Conservation (phyloP, 2,797 vertebrate species). For the Amphiprion clarkii region DNA sequence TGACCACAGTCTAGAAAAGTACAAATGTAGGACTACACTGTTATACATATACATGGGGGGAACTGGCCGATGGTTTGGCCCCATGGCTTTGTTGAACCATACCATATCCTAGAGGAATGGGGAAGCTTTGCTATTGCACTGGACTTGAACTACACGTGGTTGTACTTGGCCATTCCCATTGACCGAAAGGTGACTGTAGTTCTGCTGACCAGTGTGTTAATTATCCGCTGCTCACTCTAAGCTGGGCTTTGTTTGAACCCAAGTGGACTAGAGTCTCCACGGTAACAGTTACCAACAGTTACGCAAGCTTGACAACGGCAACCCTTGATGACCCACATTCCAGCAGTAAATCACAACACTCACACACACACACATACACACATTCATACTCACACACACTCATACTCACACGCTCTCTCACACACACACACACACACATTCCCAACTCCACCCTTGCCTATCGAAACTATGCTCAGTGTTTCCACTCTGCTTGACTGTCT, state of each 20-base stretch:
- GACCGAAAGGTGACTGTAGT: background rate
- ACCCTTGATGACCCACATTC: conserved; percentile 81
- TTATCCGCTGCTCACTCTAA: conserved; percentile 48
- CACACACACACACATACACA: conserved; percentile 36
- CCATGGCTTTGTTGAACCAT: background rate
- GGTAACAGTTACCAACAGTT: conserved; percentile 78
- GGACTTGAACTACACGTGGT: conserved; percentile 42
- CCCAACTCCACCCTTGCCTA: conserved; percentile 69
- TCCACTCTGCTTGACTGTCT: conserved; percentile 45
- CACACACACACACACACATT: conserved; percentile 51
- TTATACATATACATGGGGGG: background rate
- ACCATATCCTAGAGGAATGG: conserved; percentile 6
- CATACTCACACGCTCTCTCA: background rate
- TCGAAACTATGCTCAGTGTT: conserved; percentile 71
- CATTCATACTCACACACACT: too few species aligned
- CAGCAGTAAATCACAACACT: conserved; percentile 79
- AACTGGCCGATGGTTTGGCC: background rate
- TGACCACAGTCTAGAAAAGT: background rate
- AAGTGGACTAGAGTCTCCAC: conserved; percentile 69
- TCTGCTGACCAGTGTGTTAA: conserved; percentile 36
- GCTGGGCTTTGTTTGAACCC: conserved; percentile 63
- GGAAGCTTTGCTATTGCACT: background rate
- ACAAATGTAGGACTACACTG: background rate
- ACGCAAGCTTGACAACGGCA: conserved; percentile 68
- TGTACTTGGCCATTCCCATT: conserved; percentile 23